These are phyloP conservation scores for Canis aureus DNA, from an alignment of 2,113 vertebrate genomes.

Conservation along the genomic window DNA sequence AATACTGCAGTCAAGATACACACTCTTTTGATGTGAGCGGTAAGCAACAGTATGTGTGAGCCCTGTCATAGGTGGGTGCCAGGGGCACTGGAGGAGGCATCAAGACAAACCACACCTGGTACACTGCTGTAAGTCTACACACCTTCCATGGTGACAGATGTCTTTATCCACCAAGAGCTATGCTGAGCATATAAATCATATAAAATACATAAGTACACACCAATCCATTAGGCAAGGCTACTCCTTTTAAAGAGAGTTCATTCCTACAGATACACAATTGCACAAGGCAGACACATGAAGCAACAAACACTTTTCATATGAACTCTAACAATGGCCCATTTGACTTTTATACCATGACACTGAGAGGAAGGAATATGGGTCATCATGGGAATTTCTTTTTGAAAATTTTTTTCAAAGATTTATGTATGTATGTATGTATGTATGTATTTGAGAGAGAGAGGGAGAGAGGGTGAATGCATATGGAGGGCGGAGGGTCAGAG, in stretches of 20 bases:
- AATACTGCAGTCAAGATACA: not conserved
- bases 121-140: accelerated
- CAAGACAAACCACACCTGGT: accelerated
- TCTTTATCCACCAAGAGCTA: not conserved
- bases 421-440: not conserved
- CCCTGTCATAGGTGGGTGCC: not conserved
- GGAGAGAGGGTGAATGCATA: not conserved
- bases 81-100: accelerated
- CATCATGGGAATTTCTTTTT: not conserved
- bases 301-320: not conserved
- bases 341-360: not conserved
- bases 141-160: not conserved
- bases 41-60: not conserved
- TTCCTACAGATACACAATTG: not conserved
- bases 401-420: not conserved
- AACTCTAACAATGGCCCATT: not conserved
- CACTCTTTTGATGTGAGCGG: not conserved
- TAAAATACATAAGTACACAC: not conserved
- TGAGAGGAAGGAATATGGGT: not conserved
- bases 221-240: not conserved
- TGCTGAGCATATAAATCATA: not conserved
- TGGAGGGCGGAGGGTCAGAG: not conserved
- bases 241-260: not conserved
- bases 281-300: not conserved
- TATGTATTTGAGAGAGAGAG: not conserved